Base-by-base conservation (phyloP, 2,888 invertebrate genomes). In the Eupithecia abbreviata region DNA sequence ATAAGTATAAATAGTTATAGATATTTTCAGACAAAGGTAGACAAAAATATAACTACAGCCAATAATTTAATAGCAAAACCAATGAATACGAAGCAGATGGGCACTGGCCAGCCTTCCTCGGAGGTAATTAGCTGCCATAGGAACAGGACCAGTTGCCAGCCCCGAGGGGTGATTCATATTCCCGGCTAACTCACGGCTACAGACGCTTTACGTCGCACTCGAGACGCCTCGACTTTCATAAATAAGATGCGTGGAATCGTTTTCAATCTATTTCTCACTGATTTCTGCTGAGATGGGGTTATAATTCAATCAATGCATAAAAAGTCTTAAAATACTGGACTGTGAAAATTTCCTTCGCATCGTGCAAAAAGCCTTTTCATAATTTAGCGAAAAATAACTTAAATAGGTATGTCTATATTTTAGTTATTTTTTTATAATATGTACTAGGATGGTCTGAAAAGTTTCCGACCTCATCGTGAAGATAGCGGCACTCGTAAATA, bases 81-180 rank as follows among this genome's bases (percentile, higher is more conserved):
- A 43, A 71, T 71, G 66, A 71, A 66, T 71, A 74, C 6, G 45
- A 41, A 62, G n/a, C 47, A 67, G 41, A 9, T 41, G 47, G 13
- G 10, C 62, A 62, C 62, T 15, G 42, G 41, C 42, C 42, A 41
- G 13, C 42, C 55, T 5, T 18, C n/a, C 49, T 49, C 49, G 58
- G 68, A 47, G 68, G 66, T 77, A 75, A 77, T 77, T 70, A 77
- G 45, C 30, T 77, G 72, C 75, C 75, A 72, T 73, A 72, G 62
- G 65, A 45, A 45, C n/a, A 0, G 55, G 55, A 55, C 66, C 18
- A 58, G 55, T 58, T 30, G 71, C 51, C 6, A 43, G 43, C 41
- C 73, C 71, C 55, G 7, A 42, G 73, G 74, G 30, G 45, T 49
- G 13, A 73, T 66, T 68, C 58, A 65, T 65, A 72, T 47, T 66